Evolutionary conservation across 1,140 invertebrate genomes (phyloP), one percentile per base, ranked within the genome.

Genomic region (Pseudomyrmex sp.): DNA sequence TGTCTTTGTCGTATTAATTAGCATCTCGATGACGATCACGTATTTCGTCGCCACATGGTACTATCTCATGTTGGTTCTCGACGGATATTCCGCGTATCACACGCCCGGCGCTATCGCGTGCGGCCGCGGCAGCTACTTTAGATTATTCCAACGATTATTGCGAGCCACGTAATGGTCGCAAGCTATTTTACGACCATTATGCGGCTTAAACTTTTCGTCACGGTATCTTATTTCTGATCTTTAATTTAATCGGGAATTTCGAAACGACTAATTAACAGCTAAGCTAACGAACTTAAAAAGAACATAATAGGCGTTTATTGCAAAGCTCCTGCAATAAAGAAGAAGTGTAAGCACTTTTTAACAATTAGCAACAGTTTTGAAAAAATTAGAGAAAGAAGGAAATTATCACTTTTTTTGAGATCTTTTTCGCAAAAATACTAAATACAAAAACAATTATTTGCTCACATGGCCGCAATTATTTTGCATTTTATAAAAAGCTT

Each of bases 1-100:
- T 50, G 50, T 82, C 79, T 82, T 74, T 72, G 58, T 75, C 9
- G 13, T 65, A 46, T 74, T 62, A 82, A 82, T 75, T 63, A 82
- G n/a, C 69, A 75, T 75, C 79, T 52, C 70, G 79, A 62, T 9
- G 65, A 46, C 48, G 70, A 9, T 3, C 18, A 26, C 13, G 26
- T 23, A 26, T 52, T 10, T 10, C 1, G 46, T 75, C 26, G 18
- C 35, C 0, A n/a, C 5, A 35, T 7, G 5, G 35, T 35, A 12
- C 3, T 54, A 18, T 23, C 5, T 2, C 18, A 35, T 0, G 35
- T 35, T 35, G 35, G 15, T 46, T 70, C 44, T 52, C 26, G 46
- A 48, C 35, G 35, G 18, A 70, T 18, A 18, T 54, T 44, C 62
- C 59, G 79, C 59, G 69, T 82, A 48, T 44, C 46, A 74, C 58